Conservation (phyloP, 2,113 vertebrate species). For the Phasianus colchicus region DNA sequence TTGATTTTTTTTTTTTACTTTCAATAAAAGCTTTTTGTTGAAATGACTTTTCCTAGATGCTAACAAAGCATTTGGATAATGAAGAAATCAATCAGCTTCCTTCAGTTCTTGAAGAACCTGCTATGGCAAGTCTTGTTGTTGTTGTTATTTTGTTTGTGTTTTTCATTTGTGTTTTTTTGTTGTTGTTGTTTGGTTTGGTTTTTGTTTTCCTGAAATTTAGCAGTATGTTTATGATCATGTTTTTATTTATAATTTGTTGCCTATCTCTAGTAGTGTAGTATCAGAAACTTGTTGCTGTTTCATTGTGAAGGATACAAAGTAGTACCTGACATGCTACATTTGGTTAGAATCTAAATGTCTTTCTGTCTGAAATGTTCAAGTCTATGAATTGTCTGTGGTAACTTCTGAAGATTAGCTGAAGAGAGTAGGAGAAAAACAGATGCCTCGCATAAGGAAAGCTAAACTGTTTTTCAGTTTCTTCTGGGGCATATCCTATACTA, state of each 20-base stretch:
- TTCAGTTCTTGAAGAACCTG: slow-evolving; percentile 72
- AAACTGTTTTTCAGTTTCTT: background rate
- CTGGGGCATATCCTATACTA: background rate
- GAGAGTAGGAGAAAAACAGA: background rate
- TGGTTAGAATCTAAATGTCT: fast-evolving
- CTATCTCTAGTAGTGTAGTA: background rate
- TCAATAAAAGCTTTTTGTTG: background rate
- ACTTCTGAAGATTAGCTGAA: background rate
- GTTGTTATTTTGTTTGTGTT: background rate
- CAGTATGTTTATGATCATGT: background rate
- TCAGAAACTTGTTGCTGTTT: background rate
- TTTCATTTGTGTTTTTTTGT: fast-evolving
- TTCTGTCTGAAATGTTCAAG: background rate
- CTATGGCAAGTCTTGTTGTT: slow-evolving; percentile 69
- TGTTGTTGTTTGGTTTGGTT: background rate
- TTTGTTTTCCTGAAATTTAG: background rate
- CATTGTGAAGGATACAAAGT: background rate
- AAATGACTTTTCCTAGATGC: slow-evolving; percentile 63
- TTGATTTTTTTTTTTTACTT: background rate
- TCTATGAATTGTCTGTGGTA: background rate
- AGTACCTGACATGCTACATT: background rate
- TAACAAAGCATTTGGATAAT: slow-evolving; percentile 72
- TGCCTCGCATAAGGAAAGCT: background rate
- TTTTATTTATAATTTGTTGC: background rate
- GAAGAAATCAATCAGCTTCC: slow-evolving; percentile 76